Evolutionary conservation across 2,113 vertebrate species (phyloP).

Genomic region (Hydropotes inermis): DNA sequence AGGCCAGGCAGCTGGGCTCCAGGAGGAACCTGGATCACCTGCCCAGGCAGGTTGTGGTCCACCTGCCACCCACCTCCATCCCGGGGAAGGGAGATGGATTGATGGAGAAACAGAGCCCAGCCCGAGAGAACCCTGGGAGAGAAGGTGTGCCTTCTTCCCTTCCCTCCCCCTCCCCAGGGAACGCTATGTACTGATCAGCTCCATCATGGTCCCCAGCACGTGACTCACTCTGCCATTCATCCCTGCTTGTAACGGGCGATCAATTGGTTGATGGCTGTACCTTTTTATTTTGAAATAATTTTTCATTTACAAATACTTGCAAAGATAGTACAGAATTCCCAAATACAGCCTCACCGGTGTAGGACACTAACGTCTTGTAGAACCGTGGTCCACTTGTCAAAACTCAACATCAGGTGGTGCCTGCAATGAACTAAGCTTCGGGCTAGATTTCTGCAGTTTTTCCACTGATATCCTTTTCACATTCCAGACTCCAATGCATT

Average conservation of each 20-base stretch:
- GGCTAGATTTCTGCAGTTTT: neutral
- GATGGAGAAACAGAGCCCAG: neutral
- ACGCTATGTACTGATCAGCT: too few relatives aligned
- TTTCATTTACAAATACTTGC: neutral
- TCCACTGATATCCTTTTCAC: neutral
- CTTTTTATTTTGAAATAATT: neutral
- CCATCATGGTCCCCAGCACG: neutral
- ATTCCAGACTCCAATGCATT: neutral
- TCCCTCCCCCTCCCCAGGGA: too few relatives aligned
- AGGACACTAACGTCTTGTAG: neutral
- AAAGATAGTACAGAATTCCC: neutral
- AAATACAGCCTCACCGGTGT: neutral
- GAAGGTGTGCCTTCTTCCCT: neutral
- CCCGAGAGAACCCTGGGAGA: neutral
- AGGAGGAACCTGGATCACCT: neutral
- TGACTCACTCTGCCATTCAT: neutral
- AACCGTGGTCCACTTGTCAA: neutral
- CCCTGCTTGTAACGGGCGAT: neutral
- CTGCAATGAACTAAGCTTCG: rapidly evolving
- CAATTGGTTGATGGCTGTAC: neutral
- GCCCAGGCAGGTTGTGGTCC: neutral
- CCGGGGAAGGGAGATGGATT: neutral
- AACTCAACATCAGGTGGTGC: neutral
- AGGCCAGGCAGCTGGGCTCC: neutral
- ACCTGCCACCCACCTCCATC: neutral